Evolutionary conservation across 2,888 invertebrate species (phyloP).

Genomic region (Cryptocheilus praepositus): DNA sequence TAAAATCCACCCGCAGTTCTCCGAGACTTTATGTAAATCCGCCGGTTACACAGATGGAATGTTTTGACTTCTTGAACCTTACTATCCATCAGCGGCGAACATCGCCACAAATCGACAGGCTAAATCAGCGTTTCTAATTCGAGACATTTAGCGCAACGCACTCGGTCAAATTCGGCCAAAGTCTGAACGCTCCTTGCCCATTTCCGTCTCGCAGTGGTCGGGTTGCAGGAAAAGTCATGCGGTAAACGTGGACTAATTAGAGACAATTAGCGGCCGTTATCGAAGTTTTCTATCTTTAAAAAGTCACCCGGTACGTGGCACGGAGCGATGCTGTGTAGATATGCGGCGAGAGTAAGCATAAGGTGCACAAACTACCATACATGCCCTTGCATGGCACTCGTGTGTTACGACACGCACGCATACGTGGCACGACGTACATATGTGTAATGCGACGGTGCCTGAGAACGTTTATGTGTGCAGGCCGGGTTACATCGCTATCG

Average conservation of each 20-base stretch:
- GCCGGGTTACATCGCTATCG: slow-evolving; percentile 41
- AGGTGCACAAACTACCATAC: slow-evolving; percentile 56
- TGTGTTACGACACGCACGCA: slow-evolving; percentile 47
- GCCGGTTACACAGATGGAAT: too few species aligned
- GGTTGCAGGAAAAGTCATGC: not conserved
- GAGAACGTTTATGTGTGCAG: slow-evolving; percentile 16
- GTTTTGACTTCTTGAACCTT: too few species aligned
- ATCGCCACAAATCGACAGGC: too few species aligned
- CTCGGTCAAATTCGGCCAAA: too few species aligned
- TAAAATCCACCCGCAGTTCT: too few species aligned
- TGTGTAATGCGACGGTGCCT: not conserved
- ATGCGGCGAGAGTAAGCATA: slow-evolving; percentile 52
- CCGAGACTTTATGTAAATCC: too few species aligned
- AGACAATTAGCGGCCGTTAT: slow-evolving; percentile 31
- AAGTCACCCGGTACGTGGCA: slow-evolving; percentile 55
- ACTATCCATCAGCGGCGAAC: too few species aligned
- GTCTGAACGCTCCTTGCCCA: too few species aligned
- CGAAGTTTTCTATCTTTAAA: slow-evolving; percentile 33
- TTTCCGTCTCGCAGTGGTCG: too few species aligned
- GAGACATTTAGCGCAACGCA: too few species aligned
- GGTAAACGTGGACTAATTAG: slow-evolving; percentile 8
- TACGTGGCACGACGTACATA: slow-evolving; percentile 3
- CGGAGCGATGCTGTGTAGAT: slow-evolving; percentile 51
- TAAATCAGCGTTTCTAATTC: too few species aligned
- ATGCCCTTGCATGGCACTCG: slow-evolving; percentile 55